Evolutionary conservation across 2,113 vertebrate genomes (phyloP).

Genomic region (Apus apus): DNA sequence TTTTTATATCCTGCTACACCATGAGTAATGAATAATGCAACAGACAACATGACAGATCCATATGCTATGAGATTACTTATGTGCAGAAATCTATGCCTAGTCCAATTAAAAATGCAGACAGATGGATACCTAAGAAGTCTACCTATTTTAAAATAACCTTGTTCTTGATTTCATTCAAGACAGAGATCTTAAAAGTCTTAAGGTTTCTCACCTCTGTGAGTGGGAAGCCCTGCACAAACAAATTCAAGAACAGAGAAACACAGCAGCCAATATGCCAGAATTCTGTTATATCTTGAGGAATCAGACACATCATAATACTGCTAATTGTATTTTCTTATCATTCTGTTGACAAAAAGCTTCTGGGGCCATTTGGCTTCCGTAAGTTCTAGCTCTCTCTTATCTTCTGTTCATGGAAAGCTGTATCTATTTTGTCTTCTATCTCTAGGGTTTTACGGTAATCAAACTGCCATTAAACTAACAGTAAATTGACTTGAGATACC

Average conservation of each 20-base stretch:
- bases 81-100: neutral
- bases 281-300: neutral
- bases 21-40: neutral
- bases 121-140: neutral
- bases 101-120: neutral
- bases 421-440: neutral
- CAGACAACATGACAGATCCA: neutral
- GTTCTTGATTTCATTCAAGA: neutral
- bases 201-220: neutral
- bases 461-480: neutral
- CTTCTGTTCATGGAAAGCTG: accelerated
- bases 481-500: neutral
- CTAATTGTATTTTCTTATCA: neutral
- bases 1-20: neutral
- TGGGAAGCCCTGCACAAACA: neutral
- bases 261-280: neutral
- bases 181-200: neutral
- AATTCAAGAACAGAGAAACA: neutral
- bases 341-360: neutral
- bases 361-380: neutral
- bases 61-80: neutral
- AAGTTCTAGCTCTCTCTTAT: neutral
- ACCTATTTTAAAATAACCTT: neutral
- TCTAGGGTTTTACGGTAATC: neutral
- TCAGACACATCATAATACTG: neutral